Evolutionary conservation across 2,797 vertebrate genomes (phyloP), one percentile per base, ranked within the genome.

Genomic region (Otolemur crassicaudatus): DNA sequence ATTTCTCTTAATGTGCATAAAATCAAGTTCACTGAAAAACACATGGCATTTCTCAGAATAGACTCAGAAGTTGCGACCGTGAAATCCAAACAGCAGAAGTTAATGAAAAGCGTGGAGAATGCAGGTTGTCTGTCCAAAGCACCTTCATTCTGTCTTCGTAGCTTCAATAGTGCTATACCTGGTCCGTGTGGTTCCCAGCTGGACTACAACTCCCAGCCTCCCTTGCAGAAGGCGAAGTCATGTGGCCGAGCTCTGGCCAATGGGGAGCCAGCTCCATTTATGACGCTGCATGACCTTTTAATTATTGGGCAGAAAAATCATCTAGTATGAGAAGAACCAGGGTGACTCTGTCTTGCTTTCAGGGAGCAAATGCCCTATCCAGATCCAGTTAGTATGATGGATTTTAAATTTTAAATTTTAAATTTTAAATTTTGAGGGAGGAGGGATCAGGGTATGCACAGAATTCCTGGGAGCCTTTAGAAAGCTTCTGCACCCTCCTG

Each of bases 141-240:
- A 43, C 29, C 14, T 11, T 22, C 31, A 31, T 7, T 46, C 27
- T 7, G 2, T 43, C 3, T 76, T n/a, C 16, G 29, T 46, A 87
- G 34, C 34, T 60, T 43, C 5, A 14, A 29, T 2, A 22, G 10
- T 11, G 7, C 60, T 25, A 0, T 8, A 3, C 2, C 17, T 13
- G 1, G 1, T 14, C 6, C 0, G 14, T 31, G 34, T 34, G 10
- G n/a, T 34, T 7, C 3, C 37, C 17, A 31, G 22, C 6, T 3
- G 25, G 40, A 80, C 83, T 70, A 87, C 63, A 72, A 2, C 31
- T 77, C 63, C 75, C 75, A 61, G 75, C 40, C 70, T 5, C 25
- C 40, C 20, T 31, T 80, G 63, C 17, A 2, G 9, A 2, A 34
- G 16, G 0, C 8, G 3, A 8, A 7, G 40, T 40, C 84, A 81